Conservation (phyloP, 2,113 vertebrate species). For the Hipposideros armiger region DNA sequence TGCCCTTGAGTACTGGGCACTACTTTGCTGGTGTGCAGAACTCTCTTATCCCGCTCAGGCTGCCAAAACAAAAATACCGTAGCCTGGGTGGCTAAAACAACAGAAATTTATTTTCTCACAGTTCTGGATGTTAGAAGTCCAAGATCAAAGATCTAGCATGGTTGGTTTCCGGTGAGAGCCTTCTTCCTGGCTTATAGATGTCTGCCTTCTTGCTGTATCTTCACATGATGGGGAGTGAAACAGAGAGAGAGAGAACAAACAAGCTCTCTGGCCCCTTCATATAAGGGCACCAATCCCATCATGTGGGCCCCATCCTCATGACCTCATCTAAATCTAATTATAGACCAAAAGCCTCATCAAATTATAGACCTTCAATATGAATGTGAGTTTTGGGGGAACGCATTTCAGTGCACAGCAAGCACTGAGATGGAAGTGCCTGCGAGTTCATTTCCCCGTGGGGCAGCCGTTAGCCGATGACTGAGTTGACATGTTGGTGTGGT, state of each 20-base stretch:
- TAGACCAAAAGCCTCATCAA: neutral
- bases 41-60: neutral
- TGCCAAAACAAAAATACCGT: neutral
- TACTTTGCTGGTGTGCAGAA: neutral
- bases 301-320: neutral
- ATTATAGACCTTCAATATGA: neutral
- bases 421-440: neutral
- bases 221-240: neutral
- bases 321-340: neutral
- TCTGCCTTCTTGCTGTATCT: neutral
- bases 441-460: neutral
- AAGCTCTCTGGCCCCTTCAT: neutral
- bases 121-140: neutral
- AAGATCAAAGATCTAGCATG: neutral
- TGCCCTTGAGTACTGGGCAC: no score
- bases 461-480: neutral
- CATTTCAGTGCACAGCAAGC: neutral
- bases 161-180: neutral
- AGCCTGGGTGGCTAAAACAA: neutral
- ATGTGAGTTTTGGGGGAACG: neutral
- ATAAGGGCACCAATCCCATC: neutral
- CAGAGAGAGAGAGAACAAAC: neutral
- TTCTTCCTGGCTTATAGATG: neutral
- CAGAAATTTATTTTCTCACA: neutral
- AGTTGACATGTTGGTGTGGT: neutral